These are phyloP conservation scores for Oxyteleia sp. DNA, from an alignment of 2,888 invertebrate species.

Conservation along the genomic window DNA sequence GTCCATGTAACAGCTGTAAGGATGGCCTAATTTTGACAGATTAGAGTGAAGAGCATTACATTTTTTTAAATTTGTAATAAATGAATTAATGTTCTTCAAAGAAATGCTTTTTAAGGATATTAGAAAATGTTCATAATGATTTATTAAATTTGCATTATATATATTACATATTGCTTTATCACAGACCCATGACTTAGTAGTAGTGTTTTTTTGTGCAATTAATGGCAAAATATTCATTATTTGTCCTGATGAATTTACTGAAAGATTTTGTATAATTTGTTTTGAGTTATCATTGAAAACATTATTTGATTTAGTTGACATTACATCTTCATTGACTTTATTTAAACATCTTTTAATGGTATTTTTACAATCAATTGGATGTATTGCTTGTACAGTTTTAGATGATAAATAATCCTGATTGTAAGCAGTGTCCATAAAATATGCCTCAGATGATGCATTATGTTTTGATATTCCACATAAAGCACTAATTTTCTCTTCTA, in stretches of 20 bases:
- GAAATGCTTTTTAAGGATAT: no score
- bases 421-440: not conserved
- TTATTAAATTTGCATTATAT: slow-evolving; percentile 7
- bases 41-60: no score
- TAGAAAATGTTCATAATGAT: slow-evolving; percentile 15
- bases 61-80: no score
- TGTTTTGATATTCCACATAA: not conserved
- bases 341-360: not conserved
- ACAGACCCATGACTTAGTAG: slow-evolving; percentile 9
- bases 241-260: not conserved
- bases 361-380: not conserved
- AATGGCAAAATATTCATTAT: not conserved
- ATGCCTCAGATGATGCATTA: not conserved
- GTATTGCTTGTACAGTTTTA: not conserved
- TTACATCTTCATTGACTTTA: not conserved
- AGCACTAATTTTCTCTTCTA: not conserved
- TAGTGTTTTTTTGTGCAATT: not conserved
- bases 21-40: no score
- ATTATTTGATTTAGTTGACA: not conserved
- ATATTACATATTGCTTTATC: slow-evolving; percentile 9
- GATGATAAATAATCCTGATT: not conserved
- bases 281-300: not conserved
- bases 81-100: no score
- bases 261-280: not conserved
- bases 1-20: no score